A percentile compares a stretch with the other conserved stretches of the same genome.
Conservation (phyloP, 2,888 invertebrate genomes). For the Notocelia uddmanniana region DNA sequence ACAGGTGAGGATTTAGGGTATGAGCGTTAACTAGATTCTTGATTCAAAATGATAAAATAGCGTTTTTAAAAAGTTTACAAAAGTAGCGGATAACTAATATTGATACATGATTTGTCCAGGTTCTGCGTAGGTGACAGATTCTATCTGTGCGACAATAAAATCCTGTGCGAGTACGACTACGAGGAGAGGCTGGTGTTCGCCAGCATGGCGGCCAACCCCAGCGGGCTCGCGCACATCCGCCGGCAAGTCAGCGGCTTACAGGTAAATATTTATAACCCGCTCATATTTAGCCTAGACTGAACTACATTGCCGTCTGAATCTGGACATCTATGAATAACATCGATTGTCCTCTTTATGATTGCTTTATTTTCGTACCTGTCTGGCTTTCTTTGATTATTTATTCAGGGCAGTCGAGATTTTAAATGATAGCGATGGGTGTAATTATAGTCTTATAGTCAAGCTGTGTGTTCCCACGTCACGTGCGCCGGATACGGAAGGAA, state of each 20-base stretch:
- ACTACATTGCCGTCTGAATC: constrained; percentile 40
- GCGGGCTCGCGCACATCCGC: constrained; percentile 94
- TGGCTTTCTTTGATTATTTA: constrained; percentile 16
- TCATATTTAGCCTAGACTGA: constrained; percentile 54
- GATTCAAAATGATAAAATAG: not conserved
- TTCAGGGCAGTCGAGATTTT: constrained; percentile 5
- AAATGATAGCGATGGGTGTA: not conserved
- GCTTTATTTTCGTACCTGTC: constrained; percentile 29
- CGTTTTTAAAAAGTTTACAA: not conserved
- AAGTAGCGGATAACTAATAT: not conserved
- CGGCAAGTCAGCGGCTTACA: constrained; percentile 92
- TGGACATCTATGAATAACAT: constrained; percentile 48
- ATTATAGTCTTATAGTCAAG: constrained; percentile 16
- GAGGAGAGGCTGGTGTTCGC: constrained; percentile 96
- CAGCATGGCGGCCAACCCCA: constrained; percentile 94
- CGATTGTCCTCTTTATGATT: constrained; percentile 36
- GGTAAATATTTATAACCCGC: constrained; percentile 63
- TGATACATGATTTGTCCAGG: constrained; percentile 81
- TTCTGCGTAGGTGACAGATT: constrained; percentile 98
- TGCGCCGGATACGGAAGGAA: constrained; percentile 3
- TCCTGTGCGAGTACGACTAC: constrained; percentile 97
- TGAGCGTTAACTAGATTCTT: not conserved
- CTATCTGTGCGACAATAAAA: constrained; percentile 97
- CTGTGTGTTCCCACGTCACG: constrained; percentile 32
- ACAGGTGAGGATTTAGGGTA: constrained; percentile 87